Percentiles rank a stretch among this genome's conserved stretches.
Conservation (phyloP, 1,140 invertebrate genomes). For the Formica selysi region DNA sequence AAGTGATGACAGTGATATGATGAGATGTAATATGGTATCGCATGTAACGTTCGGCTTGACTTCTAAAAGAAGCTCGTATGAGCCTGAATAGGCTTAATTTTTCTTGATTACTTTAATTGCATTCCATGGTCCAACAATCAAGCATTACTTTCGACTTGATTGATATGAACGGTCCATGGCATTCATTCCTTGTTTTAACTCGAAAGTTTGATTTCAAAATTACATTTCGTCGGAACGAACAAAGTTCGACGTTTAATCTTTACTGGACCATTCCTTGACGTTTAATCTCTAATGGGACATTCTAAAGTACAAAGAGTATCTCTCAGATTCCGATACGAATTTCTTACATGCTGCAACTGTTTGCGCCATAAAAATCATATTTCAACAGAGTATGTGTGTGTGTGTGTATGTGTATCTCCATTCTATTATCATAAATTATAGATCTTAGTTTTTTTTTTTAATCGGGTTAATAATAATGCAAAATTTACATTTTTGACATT, state of each 20-base stretch:
- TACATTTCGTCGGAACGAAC: slow-evolving; percentile 57
- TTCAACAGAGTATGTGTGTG: background rate
- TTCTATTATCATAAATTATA: background rate
- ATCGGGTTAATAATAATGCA: background rate
- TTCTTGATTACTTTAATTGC: slow-evolving; percentile 61
- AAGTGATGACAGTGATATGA: background rate
- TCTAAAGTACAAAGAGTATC: slow-evolving; percentile 11
- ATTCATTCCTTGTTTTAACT: slow-evolving; percentile 29
- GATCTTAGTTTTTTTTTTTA: background rate
- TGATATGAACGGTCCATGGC: slow-evolving; percentile 45
- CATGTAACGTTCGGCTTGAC: slow-evolving; percentile 11
- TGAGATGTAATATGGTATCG: slow-evolving; percentile 8
- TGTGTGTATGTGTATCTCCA: no score
- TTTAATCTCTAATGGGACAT: slow-evolving; percentile 35
- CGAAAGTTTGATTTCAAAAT: slow-evolving; percentile 66
- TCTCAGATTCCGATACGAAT: background rate
- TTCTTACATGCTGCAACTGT: background rate
- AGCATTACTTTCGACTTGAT: slow-evolving; percentile 62
- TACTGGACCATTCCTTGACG: slow-evolving; percentile 21
- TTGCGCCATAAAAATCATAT: background rate
- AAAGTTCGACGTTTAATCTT: slow-evolving; percentile 57
- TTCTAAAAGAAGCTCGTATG: slow-evolving; percentile 29
- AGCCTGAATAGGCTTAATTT: slow-evolving; percentile 53
- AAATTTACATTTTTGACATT: slow-evolving; percentile 15
- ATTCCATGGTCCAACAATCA: slow-evolving; percentile 40